phyloP scores from a whole-genome alignment of 2,113 vertebrate genomes.

The Elanoides forficatus region DNA sequence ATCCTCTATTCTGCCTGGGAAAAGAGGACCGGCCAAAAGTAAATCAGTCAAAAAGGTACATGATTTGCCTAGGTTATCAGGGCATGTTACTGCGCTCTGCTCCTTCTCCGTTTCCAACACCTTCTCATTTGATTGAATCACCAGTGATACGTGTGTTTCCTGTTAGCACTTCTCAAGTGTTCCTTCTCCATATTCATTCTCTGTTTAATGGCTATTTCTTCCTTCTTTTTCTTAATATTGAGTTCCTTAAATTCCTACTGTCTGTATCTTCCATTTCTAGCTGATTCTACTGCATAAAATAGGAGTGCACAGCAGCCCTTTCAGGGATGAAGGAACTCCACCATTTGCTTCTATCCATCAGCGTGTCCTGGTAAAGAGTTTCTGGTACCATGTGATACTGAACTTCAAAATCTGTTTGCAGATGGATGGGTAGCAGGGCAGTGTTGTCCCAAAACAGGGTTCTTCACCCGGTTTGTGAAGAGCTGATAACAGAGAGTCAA shows the following conservation, averaged over 20 bases:
- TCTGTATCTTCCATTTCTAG: not conserved
- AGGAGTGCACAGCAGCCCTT: not conserved
- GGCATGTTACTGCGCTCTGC: not conserved
- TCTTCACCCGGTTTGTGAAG: too few relatives aligned
- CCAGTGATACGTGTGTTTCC: not conserved
- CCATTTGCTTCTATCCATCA: not conserved
- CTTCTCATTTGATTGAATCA: not conserved
- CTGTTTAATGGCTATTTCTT: not conserved
- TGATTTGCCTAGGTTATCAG: not conserved
- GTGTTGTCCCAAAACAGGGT: too few relatives aligned
- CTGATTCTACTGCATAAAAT: not conserved
- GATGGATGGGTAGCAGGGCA: not conserved
- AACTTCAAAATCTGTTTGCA: not conserved
- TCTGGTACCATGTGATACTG: not conserved
- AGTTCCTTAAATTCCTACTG: not conserved
- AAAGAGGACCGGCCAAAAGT: not conserved
- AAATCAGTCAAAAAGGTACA: not conserved
- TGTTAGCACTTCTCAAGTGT: not conserved
- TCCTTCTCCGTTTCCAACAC: not conserved
- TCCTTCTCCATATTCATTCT: not conserved
- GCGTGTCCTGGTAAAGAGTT: not conserved
- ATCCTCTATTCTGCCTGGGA: not conserved
- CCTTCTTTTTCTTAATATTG: not conserved
- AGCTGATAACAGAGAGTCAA: too few relatives aligned
- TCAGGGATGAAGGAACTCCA: not conserved